Percentiles rank a stretch among this genome's conserved stretches.
These are phyloP conservation scores for Chloebia gouldiae DNA, from an alignment of 2,113 vertebrate species.

Conservation along the genomic window DNA sequence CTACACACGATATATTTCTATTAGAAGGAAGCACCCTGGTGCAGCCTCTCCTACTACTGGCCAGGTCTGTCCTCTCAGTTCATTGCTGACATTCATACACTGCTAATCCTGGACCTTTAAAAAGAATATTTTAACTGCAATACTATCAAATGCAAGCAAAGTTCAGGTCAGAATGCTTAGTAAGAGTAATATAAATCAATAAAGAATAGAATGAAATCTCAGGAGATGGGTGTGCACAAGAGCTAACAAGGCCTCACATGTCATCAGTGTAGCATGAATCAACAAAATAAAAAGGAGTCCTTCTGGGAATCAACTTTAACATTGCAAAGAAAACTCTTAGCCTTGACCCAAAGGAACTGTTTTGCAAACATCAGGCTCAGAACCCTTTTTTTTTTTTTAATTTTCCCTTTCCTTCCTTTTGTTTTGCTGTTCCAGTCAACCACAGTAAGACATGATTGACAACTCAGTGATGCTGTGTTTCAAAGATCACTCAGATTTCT, in stretches of 20 bases:
- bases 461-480: neutral
- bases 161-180: neutral
- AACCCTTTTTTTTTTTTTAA: neutral
- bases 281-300: neutral
- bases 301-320: neutral
- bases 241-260: neutral
- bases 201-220: neutral
- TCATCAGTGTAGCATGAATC: neutral
- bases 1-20: no score
- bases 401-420: neutral
- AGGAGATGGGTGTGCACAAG: neutral
- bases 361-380: neutral
- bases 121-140: neutral
- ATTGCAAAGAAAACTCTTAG: neutral
- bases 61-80: neutral
- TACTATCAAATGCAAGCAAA: neutral
- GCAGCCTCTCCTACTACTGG: neutral
- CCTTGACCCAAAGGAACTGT: neutral
- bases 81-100: accelerated
- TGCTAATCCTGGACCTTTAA: neutral
- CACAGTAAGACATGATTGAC: neutral
- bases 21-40: neutral
- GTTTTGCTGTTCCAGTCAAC: neutral
- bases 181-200: neutral
- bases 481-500: neutral